phyloP scores from a whole-genome alignment of 2,888 invertebrate genomes.

The Pandemis cinnamomeana region DNA sequence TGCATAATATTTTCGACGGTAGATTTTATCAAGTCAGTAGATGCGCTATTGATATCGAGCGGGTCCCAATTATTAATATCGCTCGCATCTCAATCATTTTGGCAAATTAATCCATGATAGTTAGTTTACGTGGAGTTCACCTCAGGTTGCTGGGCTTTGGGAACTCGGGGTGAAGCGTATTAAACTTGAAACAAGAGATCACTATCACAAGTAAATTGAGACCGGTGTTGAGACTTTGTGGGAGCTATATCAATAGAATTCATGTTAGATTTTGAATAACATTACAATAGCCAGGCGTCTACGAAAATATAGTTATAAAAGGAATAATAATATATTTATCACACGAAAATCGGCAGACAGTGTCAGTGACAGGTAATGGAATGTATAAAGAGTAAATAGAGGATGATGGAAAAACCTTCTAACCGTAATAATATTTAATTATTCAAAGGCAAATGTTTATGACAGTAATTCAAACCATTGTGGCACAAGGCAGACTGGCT shows the following conservation, averaged over 20 bases:
- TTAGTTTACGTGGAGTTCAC: slow-evolving; percentile 25
- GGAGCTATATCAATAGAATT: neutral
- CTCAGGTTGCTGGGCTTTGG: neutral
- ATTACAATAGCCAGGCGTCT: neutral
- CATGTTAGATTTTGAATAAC: neutral
- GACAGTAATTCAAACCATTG: too few species aligned
- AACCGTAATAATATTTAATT: too few species aligned
- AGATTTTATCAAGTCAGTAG: neutral
- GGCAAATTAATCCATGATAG: slow-evolving; percentile 20
- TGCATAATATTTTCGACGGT: too few species aligned
- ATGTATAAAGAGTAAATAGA: too few species aligned
- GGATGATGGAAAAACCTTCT: too few species aligned
- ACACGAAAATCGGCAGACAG: too few species aligned
- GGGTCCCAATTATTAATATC: slow-evolving; percentile 11
- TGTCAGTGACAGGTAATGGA: too few species aligned
- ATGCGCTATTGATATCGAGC: neutral
- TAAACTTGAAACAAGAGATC: slow-evolving; percentile 24
- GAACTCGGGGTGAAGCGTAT: slow-evolving; percentile 18
- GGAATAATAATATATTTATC: too few species aligned
- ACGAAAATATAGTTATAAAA: too few species aligned
- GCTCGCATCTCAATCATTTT: slow-evolving; percentile 24
- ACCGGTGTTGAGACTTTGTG: neutral
- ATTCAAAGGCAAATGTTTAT: too few species aligned
- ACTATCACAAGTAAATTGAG: slow-evolving; percentile 30
- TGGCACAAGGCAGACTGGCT: too few species aligned